phyloP scores from a whole-genome alignment of 2,888 invertebrate species.

The Mactromeris polynyma region DNA sequence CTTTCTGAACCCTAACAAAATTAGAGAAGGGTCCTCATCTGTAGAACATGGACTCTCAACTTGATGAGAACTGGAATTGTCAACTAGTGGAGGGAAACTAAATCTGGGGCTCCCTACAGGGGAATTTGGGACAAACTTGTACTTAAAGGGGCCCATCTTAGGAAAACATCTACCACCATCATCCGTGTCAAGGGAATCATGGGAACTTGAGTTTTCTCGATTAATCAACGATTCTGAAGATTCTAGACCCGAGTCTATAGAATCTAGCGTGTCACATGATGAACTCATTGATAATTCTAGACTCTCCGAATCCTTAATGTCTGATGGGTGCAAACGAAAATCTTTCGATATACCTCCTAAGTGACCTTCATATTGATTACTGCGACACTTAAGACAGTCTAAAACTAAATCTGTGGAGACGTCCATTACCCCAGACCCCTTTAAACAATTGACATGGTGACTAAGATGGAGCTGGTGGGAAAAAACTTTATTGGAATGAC shows the following conservation, averaged over 20 bases:
- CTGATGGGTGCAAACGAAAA: not conserved
- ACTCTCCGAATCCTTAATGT: constrained; percentile 48
- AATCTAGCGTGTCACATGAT: constrained; percentile 61
- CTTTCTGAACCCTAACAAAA: constrained; percentile 52
- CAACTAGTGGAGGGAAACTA: constrained; percentile 1
- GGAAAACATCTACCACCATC: constrained; percentile 29
- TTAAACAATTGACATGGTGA: not conserved
- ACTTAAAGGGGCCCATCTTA: constrained; percentile 20
- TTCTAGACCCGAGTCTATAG: constrained; percentile 62
- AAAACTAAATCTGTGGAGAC: not conserved
- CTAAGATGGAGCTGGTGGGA: not conserved
- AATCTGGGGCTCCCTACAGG: constrained; percentile 12
- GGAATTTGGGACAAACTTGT: constrained; percentile 12
- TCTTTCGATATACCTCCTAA: not conserved
- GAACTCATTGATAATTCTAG: constrained; percentile 57
- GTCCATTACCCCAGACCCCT: not conserved
- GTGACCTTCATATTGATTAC: not conserved
- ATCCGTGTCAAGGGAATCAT: constrained; percentile 49
- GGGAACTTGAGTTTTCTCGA: constrained; percentile 49
- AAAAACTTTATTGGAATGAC: not conserved
- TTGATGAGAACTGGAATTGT: constrained; percentile 19
- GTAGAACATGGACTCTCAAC: not conserved
- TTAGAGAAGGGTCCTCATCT: constrained; percentile 32
- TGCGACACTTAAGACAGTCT: not conserved
- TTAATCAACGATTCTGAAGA: constrained; percentile 49